phyloP scores from a whole-genome alignment of 2,113 vertebrate genomes.

The Nansenia antarctica region DNA sequence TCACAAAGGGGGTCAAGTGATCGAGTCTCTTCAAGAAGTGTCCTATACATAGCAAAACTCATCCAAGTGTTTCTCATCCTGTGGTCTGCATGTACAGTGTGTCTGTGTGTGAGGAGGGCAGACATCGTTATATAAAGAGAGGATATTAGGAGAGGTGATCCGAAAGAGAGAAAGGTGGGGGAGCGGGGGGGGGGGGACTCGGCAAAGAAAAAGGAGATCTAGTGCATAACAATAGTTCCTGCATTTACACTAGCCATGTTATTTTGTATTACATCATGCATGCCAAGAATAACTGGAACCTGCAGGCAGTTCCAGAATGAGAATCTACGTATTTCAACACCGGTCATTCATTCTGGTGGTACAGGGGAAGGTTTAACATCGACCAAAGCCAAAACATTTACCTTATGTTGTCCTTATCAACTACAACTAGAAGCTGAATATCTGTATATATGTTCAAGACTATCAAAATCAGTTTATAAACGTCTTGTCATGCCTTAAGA shows the following conservation, averaged over 20 bases:
- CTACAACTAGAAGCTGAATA: constrained; percentile 72
- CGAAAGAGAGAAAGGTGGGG: constrained; percentile 70
- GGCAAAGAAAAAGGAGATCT: constrained; percentile 85
- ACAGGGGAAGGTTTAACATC: constrained; percentile 95
- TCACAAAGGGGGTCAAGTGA: constrained; percentile 93
- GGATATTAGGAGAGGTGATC: constrained; percentile 67
- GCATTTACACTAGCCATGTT: constrained; percentile 86
- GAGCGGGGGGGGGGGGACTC: no score
- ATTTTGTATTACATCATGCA: constrained; percentile 97
- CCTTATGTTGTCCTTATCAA: constrained; percentile 62
- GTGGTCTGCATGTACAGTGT: constrained; percentile 90
- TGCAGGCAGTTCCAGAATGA: constrained; percentile 75
- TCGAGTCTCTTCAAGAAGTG: constrained; percentile 93
- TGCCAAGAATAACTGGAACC: constrained; percentile 90
- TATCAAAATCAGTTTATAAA: constrained; percentile 76
- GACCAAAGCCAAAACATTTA: constrained; percentile 83
- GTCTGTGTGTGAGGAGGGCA: constrained; percentile 97
- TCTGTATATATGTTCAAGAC: constrained; percentile 75
- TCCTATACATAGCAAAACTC: constrained; percentile 88
- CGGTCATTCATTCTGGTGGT: constrained; percentile 92
- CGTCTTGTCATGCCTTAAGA: constrained; percentile 83
- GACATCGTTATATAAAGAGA: constrained; percentile 87
- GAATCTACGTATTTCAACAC: constrained; percentile 85
- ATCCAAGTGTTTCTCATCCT: constrained; percentile 82
- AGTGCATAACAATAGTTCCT: constrained; percentile 94